Evolutionary conservation across 2,888 invertebrate genomes (phyloP), one percentile per base, ranked within the genome.

Genomic region (Caenorhabditis wallacei): DNA sequence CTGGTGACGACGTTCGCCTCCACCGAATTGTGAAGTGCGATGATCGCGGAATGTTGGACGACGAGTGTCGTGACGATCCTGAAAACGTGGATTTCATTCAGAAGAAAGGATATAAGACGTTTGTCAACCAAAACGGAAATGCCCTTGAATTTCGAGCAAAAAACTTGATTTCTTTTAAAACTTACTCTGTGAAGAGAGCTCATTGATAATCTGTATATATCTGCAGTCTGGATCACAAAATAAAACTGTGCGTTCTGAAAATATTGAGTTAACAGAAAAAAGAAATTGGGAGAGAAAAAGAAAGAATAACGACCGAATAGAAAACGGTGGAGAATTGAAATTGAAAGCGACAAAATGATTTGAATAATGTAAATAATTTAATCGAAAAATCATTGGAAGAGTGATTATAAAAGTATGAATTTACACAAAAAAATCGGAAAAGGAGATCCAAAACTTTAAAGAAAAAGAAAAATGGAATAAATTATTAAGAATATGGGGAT

Each of bases 11-110:
- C 46, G 70, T 13, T 48, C 66, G 1, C 59, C 59, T 10, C 51
- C 57, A 20, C 26, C 46, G 43, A 59, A 71, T 8, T 72, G 53
- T 43, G 59, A 63, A n/a, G 61, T 59, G 24, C 61, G 61, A 51
- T 71, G 71, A 22, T 61, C 59, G 10, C 46, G 63, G 37, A 54
- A 54, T 18, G 43, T 46, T 18, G 57, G 57, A 26, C 75, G 75
- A 40, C 68, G 63, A 43, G 20, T 26, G 43, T 76, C 64, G 37
- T 24, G 16, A 11, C 68, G 75, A 18, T 66, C 40, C 75, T 76
- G 51, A 24, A 57, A 57, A 35, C n/a, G n/a, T n/a, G n/a, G 30
- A 30, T 5, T 30, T 30, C 30, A 51, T n/a, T n/a, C n/a, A n/a
- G n/a, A 16, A 57, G 0, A 30, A 30, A 8, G 26, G 7, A 13